Percentiles rank a stretch among this genome's conserved stretches.
Evolutionary conservation across 2,113 vertebrate genomes (phyloP).

Genomic region (Callocephalon fimbriatum): DNA sequence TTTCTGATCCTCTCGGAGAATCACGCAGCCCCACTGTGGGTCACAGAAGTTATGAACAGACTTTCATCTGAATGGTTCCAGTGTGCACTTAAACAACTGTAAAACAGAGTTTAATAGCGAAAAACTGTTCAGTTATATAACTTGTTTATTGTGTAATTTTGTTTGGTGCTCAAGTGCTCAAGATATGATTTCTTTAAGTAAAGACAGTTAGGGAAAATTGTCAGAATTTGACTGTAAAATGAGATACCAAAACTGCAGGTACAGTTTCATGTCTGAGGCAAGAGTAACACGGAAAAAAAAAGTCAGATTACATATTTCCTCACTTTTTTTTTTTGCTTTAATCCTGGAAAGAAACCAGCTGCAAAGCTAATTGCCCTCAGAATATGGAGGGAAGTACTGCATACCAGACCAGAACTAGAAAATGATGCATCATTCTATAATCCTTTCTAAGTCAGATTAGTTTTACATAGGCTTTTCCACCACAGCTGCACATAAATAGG

Average conservation of each 20-base stretch:
- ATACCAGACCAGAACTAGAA: background rate
- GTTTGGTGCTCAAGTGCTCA: background rate
- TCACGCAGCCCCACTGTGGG: background rate
- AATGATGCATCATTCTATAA: background rate
- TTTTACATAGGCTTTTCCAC: background rate
- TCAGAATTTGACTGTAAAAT: background rate
- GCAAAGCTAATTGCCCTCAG: conserved; percentile 19
- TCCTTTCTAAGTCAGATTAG: background rate
- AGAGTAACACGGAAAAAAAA: background rate
- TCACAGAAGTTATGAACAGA: background rate
- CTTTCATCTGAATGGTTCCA: background rate
- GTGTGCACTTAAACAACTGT: background rate
- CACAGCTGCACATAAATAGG: background rate
- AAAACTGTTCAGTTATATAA: background rate
- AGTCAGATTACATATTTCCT: background rate
- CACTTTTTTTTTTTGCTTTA: background rate
- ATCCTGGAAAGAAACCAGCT: background rate
- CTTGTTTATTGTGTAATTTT: background rate
- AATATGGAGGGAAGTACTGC: background rate
- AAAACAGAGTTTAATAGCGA: background rate
- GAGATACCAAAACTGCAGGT: background rate
- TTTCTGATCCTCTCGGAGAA: background rate
- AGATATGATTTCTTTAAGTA: background rate
- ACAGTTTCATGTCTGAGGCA: background rate
- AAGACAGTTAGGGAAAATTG: background rate